phyloP scores from a whole-genome alignment of 2,888 invertebrate genomes.

The Stegana nigrithorax region DNA sequence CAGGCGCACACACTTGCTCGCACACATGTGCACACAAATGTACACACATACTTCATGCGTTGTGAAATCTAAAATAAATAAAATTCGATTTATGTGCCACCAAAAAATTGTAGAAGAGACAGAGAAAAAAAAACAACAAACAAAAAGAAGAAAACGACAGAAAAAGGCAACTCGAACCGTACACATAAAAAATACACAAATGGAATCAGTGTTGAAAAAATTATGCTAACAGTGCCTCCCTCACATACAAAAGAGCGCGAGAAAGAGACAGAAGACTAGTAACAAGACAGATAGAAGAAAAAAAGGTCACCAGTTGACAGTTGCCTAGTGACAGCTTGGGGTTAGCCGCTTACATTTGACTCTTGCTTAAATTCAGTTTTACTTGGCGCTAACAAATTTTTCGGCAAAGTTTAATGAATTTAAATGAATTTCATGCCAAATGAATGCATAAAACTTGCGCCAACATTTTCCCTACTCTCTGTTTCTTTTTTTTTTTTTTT shows the following conservation, averaged over 20 bases:
- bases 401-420: constrained; percentile 57
- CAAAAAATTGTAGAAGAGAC: neutral
- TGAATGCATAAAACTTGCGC: neutral
- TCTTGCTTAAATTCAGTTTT: neutral
- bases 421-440: constrained; percentile 34
- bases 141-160: neutral
- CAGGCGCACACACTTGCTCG: neutral
- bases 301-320: too few species aligned
- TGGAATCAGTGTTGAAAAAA: neutral
- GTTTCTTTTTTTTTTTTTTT: neutral
- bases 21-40: neutral
- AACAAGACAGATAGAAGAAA: too few species aligned
- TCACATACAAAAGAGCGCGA: neutral
- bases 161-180: neutral
- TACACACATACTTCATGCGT: too few species aligned
- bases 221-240: neutral
- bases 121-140: neutral
- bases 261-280: too few species aligned
- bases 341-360: neutral
- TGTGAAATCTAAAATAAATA: constrained; percentile 55
- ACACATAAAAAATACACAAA: neutral
- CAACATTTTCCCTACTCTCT: too few species aligned
- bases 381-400: constrained; percentile 1
- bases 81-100: constrained; percentile 56
- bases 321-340: too few species aligned